These are phyloP conservation scores for Chironomus tentans DNA, from an alignment of 2,888 invertebrate genomes.

Conservation along the genomic window DNA sequence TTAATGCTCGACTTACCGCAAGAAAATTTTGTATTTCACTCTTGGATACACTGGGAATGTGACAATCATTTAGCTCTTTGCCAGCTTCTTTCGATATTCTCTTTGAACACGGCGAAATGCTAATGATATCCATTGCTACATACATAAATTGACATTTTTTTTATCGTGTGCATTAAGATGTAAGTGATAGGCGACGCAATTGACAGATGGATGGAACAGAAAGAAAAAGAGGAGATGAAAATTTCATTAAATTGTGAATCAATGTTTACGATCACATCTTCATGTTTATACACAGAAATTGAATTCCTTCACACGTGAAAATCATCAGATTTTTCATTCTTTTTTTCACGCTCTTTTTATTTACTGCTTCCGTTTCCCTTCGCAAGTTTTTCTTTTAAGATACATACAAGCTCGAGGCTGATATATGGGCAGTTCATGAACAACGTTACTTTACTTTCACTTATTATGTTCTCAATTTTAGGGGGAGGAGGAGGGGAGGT, in stretches of 20 bases:
- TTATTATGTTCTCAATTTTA: too few species aligned
- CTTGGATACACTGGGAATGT: slow-evolving; percentile 10
- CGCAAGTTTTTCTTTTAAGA: not conserved
- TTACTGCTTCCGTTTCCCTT: not conserved
- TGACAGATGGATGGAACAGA: not conserved
- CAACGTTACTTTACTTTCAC: too few species aligned
- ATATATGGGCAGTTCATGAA: not conserved
- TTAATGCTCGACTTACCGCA: not conserved
- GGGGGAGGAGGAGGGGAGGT: too few species aligned
- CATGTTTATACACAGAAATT: not conserved
- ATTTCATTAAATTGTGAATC: not conserved
- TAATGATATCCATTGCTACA: slow-evolving; percentile 12
- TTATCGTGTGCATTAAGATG: not conserved
- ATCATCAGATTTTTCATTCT: not conserved
- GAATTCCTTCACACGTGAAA: not conserved
- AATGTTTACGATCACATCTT: slow-evolving; percentile 1
- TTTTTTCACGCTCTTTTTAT: not conserved
- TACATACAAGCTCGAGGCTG: not conserved
- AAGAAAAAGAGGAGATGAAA: not conserved
- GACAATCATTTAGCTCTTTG: not conserved
- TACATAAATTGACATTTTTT: not conserved
- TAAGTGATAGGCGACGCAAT: not conserved
- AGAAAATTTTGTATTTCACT: slow-evolving; percentile 13
- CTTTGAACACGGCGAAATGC: not conserved
- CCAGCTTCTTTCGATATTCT: not conserved